These are phyloP conservation scores for Cherax quadricarinatus DNA, from an alignment of 1,140 invertebrate genomes.

Conservation along the genomic window DNA sequence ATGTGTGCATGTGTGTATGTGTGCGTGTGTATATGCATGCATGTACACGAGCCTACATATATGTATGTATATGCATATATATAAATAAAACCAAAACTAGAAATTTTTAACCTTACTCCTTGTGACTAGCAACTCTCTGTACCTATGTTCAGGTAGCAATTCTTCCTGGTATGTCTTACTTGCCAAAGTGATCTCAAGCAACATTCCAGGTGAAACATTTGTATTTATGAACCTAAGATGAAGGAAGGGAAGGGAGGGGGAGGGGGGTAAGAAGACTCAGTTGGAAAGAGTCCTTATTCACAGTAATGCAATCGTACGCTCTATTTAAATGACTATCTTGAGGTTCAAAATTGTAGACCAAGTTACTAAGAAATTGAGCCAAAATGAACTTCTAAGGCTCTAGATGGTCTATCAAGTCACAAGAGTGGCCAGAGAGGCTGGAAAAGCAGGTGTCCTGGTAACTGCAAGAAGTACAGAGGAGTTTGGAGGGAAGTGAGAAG, in stretches of 20 bases:
- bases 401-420: slow-evolving; percentile 24
- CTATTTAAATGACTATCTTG: slow-evolving; percentile 17
- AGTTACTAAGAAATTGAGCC: slow-evolving; percentile 29
- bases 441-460: slow-evolving; percentile 31
- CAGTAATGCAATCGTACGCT: neutral
- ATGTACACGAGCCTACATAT: too few species aligned
- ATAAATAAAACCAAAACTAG: neutral
- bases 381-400: slow-evolving; percentile 23
- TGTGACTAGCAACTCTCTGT: neutral
- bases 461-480: slow-evolving; percentile 21
- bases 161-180: neutral
- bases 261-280: neutral
- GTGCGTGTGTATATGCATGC: too few species aligned
- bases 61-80: too few species aligned
- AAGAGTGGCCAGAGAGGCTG: slow-evolving; percentile 40
- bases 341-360: slow-evolving; percentile 38
- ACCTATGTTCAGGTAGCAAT: neutral
- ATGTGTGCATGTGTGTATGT: neutral
- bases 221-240: slow-evolving; percentile 7
- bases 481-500: slow-evolving; percentile 51
- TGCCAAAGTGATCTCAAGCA: slow-evolving; percentile 22
- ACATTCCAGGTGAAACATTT: slow-evolving; percentile 7
- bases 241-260: neutral
- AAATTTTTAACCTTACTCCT: neutral
- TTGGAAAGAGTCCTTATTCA: slow-evolving; percentile 8